Conservation (phyloP, 1,140 invertebrate species). For the Zophobas atratus region DNA sequence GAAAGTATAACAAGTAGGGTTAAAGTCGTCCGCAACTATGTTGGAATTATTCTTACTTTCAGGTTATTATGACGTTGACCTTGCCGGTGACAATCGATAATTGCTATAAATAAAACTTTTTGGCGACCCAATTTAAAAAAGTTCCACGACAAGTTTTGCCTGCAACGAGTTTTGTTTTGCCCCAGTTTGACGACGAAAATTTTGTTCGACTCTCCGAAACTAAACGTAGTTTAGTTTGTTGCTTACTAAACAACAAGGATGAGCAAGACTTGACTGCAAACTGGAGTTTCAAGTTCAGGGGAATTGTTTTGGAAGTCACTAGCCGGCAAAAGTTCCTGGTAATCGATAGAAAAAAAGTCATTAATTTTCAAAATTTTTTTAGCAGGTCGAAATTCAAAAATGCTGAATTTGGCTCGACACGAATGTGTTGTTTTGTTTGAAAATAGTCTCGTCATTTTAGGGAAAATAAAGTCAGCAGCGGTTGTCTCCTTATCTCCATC, state of each 20-base stretch:
- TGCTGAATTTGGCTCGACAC: too few relatives aligned
- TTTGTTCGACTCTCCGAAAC: slow-evolving; percentile 24
- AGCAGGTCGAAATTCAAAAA: neutral
- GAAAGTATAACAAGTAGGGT: slow-evolving; percentile 53
- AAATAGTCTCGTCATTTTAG: too few relatives aligned
- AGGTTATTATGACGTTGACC: slow-evolving; percentile 11
- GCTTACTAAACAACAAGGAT: slow-evolving; percentile 24
- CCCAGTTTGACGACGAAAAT: slow-evolving; percentile 32
- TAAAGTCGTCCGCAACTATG: slow-evolving; percentile 51
- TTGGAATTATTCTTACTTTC: slow-evolving; percentile 28
- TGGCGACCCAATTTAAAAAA: slow-evolving; percentile 38
- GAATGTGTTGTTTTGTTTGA: too few relatives aligned
- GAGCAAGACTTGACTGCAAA: slow-evolving; percentile 26
- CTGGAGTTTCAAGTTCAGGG: slow-evolving; percentile 18
- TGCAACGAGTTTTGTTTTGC: slow-evolving; percentile 34
- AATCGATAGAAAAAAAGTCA: too few relatives aligned
- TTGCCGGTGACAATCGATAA: slow-evolving; percentile 36
- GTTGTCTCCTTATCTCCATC: neutral
- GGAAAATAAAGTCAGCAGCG: neutral
- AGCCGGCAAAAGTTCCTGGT: neutral
- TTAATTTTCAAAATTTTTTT: neutral
- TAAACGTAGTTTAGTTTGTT: slow-evolving; percentile 31
- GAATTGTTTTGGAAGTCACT: neutral
- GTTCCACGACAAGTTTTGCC: slow-evolving; percentile 24
- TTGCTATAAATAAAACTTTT: slow-evolving; percentile 40